Conservation (phyloP, 2,797 vertebrate species). For the Heliangelus exortis region DNA sequence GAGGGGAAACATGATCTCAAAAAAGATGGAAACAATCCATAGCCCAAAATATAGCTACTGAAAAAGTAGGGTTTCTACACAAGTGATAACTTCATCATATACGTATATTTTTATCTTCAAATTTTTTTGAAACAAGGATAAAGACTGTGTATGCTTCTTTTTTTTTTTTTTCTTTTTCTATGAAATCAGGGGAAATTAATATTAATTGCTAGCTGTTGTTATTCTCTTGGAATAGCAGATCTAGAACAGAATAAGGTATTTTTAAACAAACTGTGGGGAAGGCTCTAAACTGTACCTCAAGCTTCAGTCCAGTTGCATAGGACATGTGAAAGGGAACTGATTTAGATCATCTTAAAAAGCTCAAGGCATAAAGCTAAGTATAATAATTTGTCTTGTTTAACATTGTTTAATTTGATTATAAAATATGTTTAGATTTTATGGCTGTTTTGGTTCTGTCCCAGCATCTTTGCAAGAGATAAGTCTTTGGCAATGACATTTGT, state of each 20-base stretch:
- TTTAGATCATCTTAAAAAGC: constrained; percentile 6
- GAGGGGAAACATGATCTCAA: neutral
- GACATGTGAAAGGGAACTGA: neutral
- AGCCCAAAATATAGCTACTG: neutral
- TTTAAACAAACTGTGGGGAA: neutral
- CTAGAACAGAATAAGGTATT: neutral
- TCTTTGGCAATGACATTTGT: constrained; percentile 22
- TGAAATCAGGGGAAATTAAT: neutral
- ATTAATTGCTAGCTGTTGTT: neutral
- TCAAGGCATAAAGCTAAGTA: neutral
- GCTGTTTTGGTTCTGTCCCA: constrained; percentile 27
- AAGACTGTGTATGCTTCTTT: neutral
- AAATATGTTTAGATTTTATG: constrained; percentile 37
- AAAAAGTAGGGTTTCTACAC: neutral
- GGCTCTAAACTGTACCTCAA: neutral
- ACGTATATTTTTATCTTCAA: neutral
- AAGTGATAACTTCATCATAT: neutral
- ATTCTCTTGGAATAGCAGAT: neutral
- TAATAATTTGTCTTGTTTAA: constrained; percentile 34
- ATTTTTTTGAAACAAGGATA: neutral
- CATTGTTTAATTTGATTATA: constrained; percentile 51
- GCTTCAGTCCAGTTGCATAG: neutral
- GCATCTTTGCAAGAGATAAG: neutral
- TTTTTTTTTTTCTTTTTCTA: neutral
- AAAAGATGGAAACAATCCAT: neutral